Evolutionary conservation across 2,113 vertebrate genomes (phyloP), one percentile per base, ranked within the genome.

Genomic region (Austrofundulus limnaeus): DNA sequence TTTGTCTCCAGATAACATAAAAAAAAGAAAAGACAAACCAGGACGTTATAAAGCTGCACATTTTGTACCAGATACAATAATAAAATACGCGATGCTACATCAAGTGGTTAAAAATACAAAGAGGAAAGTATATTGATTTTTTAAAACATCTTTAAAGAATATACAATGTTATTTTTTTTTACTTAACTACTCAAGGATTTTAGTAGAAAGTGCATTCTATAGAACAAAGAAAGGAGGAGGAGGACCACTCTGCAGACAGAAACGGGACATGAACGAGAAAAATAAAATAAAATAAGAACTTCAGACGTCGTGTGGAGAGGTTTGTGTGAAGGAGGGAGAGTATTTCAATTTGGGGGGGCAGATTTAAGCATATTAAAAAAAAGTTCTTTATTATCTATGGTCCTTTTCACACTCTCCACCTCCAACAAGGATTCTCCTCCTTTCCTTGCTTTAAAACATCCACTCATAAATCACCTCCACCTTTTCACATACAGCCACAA

Each of bases 171-270:
- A 91, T 87, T 90, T 87, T 66, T 87, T 90, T 87, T 66, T 80
- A 86, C 73, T 87, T 81, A 87, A 86, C 89, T 90, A 91, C 89
- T 83, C 86, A 86, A 86, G 84, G 67, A 74, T 81, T 90, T 92
- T 91, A 90, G 90, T 89, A 87, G 91, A 94, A 95, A 94, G 93
- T 95, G 94, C 94, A 94, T 94, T 94, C 91, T 91, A 90, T 90
- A 90, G 72, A 85, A 89, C 88, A 85, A 90, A 87, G 85, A 88
- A 89, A 88, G 90, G 89, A 89, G 84, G 88, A 87, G 90, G 78
- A 90, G 84, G 84, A 85, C 82, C 84, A 58, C 77, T 74, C 42
- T 53, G 78, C 70, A 72, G 73, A 79, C 46, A 75, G 20, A 45
- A 70, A 71, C 5, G 39, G 28, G 24, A 77, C 53, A 46, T 1